Evolutionary conservation across 2,888 invertebrate genomes (phyloP).

Genomic region (Diarsia brunnea): DNA sequence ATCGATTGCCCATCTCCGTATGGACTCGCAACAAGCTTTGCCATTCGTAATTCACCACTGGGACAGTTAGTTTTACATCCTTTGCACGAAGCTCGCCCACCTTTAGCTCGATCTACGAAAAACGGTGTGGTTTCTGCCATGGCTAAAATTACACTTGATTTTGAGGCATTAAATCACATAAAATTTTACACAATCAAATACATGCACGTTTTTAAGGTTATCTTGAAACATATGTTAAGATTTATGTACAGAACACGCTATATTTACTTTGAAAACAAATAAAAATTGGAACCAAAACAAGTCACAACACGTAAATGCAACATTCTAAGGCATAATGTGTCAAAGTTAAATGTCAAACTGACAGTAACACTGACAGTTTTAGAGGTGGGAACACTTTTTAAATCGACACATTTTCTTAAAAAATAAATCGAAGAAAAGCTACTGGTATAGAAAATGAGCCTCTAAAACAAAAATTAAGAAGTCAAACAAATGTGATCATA

Average conservation of each 20-base stretch:
- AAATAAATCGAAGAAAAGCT: neutral
- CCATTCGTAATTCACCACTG: slow-evolving; percentile 93
- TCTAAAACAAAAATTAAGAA: neutral
- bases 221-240: neutral
- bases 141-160: slow-evolving; percentile 27
- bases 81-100: slow-evolving; percentile 95
- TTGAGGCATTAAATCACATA: slow-evolving; percentile 17
- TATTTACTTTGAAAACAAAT: slow-evolving; percentile 21
- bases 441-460: neutral
- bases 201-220: neutral
- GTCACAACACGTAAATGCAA: neutral
- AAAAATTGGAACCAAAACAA: slow-evolving; percentile 35
- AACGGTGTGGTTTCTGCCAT: slow-evolving; percentile 86
- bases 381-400: slow-evolving; percentile 35
- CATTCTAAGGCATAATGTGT: neutral
- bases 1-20: slow-evolving; percentile 93
- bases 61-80: slow-evolving; percentile 95
- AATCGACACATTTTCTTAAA: neutral
- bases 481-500: neutral
- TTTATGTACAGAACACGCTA: slow-evolving; percentile 3
- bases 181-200: neutral
- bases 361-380: slow-evolving; percentile 38
- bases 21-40: slow-evolving; percentile 94
- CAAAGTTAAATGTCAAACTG: slow-evolving; percentile 21
- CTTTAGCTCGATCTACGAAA: slow-evolving; percentile 95